Evolutionary conservation across 2,113 vertebrate species (phyloP).

Genomic region (Protobothrops mucrosquamatus): DNA sequence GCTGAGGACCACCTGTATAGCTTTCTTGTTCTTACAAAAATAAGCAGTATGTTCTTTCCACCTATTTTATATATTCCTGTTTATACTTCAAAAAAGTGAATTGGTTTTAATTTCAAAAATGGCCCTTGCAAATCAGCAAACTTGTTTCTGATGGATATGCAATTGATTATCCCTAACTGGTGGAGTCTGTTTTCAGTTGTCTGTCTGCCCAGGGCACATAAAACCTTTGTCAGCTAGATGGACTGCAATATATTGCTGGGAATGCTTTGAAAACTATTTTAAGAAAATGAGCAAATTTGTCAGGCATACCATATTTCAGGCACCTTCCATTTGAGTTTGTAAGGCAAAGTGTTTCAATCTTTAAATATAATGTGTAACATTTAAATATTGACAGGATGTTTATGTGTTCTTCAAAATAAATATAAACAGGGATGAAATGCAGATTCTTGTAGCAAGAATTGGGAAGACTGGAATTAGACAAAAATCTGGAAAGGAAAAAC

Average conservation of each 20-base stretch:
- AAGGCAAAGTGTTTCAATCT: slow-evolving; percentile 12
- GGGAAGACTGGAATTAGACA: slow-evolving; percentile 18
- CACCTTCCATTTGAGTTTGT: background rate
- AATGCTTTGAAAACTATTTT: background rate
- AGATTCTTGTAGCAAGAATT: background rate
- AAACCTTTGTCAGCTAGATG: background rate
- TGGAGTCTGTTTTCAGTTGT: background rate
- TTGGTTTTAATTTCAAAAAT: background rate
- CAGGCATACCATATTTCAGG: background rate
- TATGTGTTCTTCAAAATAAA: background rate
- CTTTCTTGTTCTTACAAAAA: background rate
- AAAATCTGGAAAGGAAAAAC: background rate
- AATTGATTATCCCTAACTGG: background rate
- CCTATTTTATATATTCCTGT: background rate
- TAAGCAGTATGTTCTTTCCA: background rate
- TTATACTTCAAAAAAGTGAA: background rate
- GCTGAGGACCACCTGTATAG: background rate
- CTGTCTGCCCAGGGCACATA: background rate
- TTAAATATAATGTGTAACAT: background rate
- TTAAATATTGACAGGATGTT: background rate
- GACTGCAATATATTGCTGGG: background rate
- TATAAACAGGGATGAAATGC: slow-evolving; percentile 1
- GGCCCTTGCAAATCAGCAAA: background rate
- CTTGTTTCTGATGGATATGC: background rate
- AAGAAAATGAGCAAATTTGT: background rate